Conservation (phyloP, 2,888 invertebrate species). For the Colletes collaris region DNA sequence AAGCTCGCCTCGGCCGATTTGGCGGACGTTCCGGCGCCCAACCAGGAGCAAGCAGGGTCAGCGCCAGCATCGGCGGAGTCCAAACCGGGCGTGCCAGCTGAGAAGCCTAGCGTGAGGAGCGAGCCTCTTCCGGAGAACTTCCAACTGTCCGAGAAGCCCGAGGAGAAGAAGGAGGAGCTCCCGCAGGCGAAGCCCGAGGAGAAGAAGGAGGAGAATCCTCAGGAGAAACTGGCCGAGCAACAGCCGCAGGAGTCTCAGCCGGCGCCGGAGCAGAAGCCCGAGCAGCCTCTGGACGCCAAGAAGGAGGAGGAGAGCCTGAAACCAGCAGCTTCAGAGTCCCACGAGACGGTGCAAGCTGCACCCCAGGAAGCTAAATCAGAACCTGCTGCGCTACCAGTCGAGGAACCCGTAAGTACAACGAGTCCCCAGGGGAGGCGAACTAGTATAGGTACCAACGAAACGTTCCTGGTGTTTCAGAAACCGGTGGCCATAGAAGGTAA, state of each 20-base stretch:
- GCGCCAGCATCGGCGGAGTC: background rate
- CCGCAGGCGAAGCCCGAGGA: constrained; percentile 59
- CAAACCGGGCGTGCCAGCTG: constrained; percentile 17
- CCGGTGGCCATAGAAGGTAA: constrained; percentile 57
- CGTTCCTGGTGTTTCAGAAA: constrained; percentile 48
- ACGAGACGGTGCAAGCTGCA: constrained; percentile 65
- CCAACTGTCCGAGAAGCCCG: constrained; percentile 16
- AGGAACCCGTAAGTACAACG: constrained; percentile 56
- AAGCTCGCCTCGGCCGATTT: constrained; percentile 14
- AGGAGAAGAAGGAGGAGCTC: constrained; percentile 59
- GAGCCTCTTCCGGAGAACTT: constrained; percentile 31
- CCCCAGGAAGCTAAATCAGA: constrained; percentile 65
- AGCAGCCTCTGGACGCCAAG: constrained; percentile 47
- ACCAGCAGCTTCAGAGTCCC: constrained; percentile 64
- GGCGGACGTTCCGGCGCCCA: constrained; percentile 51
- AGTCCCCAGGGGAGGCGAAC: no score
- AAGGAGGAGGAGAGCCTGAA: constrained; percentile 69
- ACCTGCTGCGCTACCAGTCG: constrained; percentile 30
- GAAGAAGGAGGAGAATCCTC: constrained; percentile 49
- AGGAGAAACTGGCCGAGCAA: constrained; percentile 12
- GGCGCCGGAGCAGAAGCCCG: constrained; percentile 42
- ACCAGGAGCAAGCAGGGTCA: constrained; percentile 56
- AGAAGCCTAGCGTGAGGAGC: constrained; percentile 37
- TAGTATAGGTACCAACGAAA: no score
- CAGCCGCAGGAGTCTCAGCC: constrained; percentile 31